Evolutionary conservation across 2,888 invertebrate species (phyloP).

Genomic region (Scelioninae gen. 1): DNA sequence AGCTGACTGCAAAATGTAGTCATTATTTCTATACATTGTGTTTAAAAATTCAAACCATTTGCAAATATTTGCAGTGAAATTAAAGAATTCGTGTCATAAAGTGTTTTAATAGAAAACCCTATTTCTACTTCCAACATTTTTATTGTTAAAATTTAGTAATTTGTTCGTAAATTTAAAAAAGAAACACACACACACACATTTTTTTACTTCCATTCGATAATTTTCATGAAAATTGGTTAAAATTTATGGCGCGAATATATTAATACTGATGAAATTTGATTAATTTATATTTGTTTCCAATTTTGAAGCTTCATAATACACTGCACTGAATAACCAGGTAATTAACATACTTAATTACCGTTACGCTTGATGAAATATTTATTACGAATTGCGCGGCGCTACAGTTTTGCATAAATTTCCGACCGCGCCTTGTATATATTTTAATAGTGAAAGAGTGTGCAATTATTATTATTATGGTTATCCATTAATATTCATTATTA

Average conservation of each 20-base stretch:
- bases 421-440: constrained; percentile 6
- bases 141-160: no score
- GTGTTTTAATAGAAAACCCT: no score
- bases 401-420: constrained; percentile 24
- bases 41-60: no score
- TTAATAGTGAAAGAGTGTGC: not conserved
- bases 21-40: no score
- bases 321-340: not conserved
- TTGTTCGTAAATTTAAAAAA: no score
- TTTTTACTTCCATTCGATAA: no score
- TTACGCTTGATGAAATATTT: constrained; percentile 17
- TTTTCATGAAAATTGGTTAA: not conserved
- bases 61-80: no score
- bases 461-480: not conserved
- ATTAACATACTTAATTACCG: constrained; percentile 24
- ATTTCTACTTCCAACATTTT: no score
- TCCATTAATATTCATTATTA: not conserved
- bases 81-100: no score
- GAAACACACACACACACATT: no score
- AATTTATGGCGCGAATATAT: not conserved
- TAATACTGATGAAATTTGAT: not conserved
- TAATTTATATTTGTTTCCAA: constrained; percentile 13
- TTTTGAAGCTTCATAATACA: constrained; percentile 7
- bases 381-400: not conserved
- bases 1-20: no score